Percentiles rank a stretch among this genome's conserved stretches.
phyloP scores from a whole-genome alignment of 2,888 invertebrate species.

The Polymixis lichenea region DNA sequence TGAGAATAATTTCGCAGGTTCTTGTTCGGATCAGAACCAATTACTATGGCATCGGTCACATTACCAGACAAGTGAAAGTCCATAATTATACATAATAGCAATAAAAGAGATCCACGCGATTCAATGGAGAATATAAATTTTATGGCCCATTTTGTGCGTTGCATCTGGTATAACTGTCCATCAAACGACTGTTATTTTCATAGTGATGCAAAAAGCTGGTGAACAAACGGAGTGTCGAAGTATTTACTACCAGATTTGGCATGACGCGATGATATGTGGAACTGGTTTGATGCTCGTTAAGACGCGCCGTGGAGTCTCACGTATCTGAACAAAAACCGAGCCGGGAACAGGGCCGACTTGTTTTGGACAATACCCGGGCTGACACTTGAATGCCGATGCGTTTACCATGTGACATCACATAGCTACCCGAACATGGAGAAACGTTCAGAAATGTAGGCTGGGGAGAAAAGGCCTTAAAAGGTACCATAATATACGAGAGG shows the following conservation, averaged over 20 bases:
- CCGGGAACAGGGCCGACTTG: slow-evolving; percentile 81
- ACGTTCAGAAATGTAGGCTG: slow-evolving; percentile 65
- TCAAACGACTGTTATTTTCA: slow-evolving; percentile 47
- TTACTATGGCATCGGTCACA: slow-evolving; percentile 81
- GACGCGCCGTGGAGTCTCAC: slow-evolving; percentile 87
- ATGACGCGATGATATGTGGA: slow-evolving; percentile 84
- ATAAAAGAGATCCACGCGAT: slow-evolving; percentile 62
- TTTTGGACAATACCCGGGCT: slow-evolving; percentile 86
- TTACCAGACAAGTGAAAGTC: slow-evolving; percentile 84
- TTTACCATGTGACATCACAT: slow-evolving; percentile 78
- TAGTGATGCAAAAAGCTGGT: slow-evolving; percentile 74
- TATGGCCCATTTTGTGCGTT: slow-evolving; percentile 37
- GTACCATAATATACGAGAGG: slow-evolving; percentile 43
- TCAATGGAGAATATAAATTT: slow-evolving; percentile 57
- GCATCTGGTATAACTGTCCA: slow-evolving; percentile 46
- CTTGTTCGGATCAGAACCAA: slow-evolving; percentile 77
- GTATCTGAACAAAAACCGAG: slow-evolving; percentile 85
- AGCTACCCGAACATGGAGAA: slow-evolving; percentile 65
- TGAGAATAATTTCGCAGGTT: slow-evolving; percentile 82
- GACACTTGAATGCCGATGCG: slow-evolving; percentile 87
- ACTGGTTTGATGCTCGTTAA: slow-evolving; percentile 88
- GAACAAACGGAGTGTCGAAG: slow-evolving; percentile 78
- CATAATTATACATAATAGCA: slow-evolving; percentile 75
- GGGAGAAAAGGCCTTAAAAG: slow-evolving; percentile 56
- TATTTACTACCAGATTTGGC: slow-evolving; percentile 86